Conservation (phyloP, 1,140 invertebrate genomes). For the Camponotus vicinus region DNA sequence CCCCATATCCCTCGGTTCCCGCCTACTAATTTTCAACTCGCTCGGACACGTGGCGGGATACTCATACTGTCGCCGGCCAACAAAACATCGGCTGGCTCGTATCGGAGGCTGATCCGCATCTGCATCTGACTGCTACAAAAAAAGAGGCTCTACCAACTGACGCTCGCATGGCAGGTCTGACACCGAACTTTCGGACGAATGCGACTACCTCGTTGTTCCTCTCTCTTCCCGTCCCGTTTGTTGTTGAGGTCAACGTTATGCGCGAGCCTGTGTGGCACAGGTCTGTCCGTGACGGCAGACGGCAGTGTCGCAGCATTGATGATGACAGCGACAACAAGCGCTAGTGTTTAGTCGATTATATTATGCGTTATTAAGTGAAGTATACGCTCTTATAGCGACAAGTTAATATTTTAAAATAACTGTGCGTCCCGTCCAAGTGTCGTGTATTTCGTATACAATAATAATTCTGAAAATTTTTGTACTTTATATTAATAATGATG, state of each 20-base stretch:
- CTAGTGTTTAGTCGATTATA: constrained; percentile 44
- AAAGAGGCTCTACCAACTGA: constrained; percentile 46
- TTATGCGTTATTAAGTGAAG: constrained; percentile 23
- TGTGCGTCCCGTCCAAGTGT: not conserved
- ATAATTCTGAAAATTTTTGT: not conserved
- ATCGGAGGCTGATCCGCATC: constrained; percentile 68
- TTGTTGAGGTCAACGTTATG: constrained; percentile 75
- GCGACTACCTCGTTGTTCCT: constrained; percentile 26
- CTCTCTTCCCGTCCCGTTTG: constrained; percentile 31
- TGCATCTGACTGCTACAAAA: constrained; percentile 79
- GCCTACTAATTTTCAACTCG: constrained; percentile 71
- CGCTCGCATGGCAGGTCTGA: constrained; percentile 44
- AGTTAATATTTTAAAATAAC: not conserved
- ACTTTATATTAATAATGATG: not conserved
- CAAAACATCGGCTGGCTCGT: constrained; percentile 58
- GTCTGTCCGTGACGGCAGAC: constrained; percentile 80
- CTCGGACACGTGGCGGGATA: constrained; percentile 51
- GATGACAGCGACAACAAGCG: constrained; percentile 66
- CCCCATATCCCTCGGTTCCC: constrained; percentile 48
- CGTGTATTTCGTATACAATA: not conserved
- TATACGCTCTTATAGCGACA: not conserved
- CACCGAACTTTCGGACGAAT: constrained; percentile 23
- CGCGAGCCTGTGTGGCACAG: constrained; percentile 68
- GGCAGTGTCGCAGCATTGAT: constrained; percentile 72
- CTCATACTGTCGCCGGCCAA: constrained; percentile 31